Percentiles rank a stretch among this genome's conserved stretches.
These are phyloP conservation scores for Ophthalmolycus amberensis DNA, from an alignment of 2,113 vertebrate species.

Conservation along the genomic window DNA sequence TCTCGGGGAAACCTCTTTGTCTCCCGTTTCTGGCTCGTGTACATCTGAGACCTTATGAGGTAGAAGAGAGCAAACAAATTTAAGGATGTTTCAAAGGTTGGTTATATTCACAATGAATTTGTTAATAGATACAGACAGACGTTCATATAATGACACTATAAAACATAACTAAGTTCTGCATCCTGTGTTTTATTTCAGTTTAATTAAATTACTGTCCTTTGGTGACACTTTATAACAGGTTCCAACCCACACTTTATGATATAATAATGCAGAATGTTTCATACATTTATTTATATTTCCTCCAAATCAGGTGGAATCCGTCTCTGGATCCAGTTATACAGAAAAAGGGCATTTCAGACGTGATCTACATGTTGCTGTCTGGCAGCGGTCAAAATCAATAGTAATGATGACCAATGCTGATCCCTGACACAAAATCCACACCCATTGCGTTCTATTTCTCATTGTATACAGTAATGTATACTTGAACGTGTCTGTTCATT, in stretches of 20 bases:
- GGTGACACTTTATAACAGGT: background rate
- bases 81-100: background rate
- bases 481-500: background rate
- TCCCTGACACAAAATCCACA: background rate
- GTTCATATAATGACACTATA: background rate
- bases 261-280: background rate
- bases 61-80: constrained; percentile 34
- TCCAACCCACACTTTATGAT: background rate
- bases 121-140: background rate
- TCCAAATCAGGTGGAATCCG: background rate
- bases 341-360: background rate
- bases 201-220: background rate
- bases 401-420: background rate
- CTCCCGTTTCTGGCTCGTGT: background rate
- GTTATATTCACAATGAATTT: background rate
- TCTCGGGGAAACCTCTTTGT: constrained; percentile 41
- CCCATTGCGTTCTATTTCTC: background rate
- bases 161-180: background rate
- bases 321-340: background rate
- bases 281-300: background rate
- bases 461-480: background rate
- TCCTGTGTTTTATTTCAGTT: background rate
- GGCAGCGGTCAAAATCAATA: background rate
- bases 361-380: background rate
- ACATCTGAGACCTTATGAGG: background rate